Percentiles rank a stretch among this genome's conserved stretches.
phyloP scores from a whole-genome alignment of 2,888 invertebrate genomes.

The Scaptomyza flava region DNA sequence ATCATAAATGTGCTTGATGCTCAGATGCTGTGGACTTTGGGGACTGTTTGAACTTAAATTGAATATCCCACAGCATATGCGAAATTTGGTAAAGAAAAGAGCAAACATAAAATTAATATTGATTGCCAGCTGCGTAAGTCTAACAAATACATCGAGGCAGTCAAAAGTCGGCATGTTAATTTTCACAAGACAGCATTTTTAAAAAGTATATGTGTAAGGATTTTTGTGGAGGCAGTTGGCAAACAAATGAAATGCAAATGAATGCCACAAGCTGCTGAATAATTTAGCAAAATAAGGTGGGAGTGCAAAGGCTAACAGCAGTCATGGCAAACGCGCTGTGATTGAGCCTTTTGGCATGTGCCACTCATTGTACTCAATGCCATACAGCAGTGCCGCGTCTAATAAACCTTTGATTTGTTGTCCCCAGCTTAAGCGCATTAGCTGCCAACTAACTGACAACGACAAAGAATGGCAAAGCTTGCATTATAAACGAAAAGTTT shows the following conservation, averaged over 20 bases:
- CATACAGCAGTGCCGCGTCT: constrained; percentile 2
- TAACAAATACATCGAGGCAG: constrained; percentile 27
- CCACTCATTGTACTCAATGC: constrained; percentile 40
- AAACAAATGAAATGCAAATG: constrained; percentile 60
- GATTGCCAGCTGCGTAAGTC: constrained; percentile 45
- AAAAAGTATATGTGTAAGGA: constrained; percentile 11
- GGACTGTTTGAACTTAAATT: constrained; percentile 30
- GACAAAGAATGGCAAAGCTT: constrained; percentile 1
- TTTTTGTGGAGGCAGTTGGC: constrained; percentile 37
- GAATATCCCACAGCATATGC: constrained; percentile 41
- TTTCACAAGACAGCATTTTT: neutral
- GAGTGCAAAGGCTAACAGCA: constrained; percentile 56
- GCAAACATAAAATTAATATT: constrained; percentile 27
- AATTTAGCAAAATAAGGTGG: constrained; percentile 66
- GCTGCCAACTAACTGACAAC: constrained; percentile 15
- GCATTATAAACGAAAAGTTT: neutral
- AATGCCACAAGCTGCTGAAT: constrained; percentile 61
- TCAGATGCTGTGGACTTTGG: constrained; percentile 12
- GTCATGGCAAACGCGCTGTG: constrained; percentile 64
- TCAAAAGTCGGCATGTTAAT: neutral
- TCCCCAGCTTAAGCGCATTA: constrained; percentile 30
- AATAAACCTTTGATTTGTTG: constrained; percentile 57
- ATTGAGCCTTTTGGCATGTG: constrained; percentile 70
- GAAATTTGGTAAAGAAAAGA: constrained; percentile 29
- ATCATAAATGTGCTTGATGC: neutral